Conservation (phyloP, 2,797 vertebrate genomes). For the Diglossa cyanea region DNA sequence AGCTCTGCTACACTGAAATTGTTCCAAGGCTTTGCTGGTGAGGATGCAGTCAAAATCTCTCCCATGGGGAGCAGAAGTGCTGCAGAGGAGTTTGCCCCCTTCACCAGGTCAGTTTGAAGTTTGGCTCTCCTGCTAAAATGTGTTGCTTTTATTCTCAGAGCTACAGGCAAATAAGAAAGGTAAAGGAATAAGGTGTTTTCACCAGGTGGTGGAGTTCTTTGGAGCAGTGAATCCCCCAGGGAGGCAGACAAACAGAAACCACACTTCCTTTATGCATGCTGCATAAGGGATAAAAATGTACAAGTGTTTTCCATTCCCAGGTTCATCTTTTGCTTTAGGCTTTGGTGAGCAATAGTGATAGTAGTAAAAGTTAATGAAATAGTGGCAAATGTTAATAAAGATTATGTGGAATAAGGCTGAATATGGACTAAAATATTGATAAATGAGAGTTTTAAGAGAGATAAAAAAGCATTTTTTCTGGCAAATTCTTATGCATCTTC, state of each 20-base stretch:
- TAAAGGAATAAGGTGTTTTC: background rate
- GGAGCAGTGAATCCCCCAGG: background rate
- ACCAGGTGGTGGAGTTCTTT: background rate
- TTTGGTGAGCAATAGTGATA: background rate
- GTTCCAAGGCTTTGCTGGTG: background rate
- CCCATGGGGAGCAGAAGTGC: background rate
- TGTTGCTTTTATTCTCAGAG: background rate
- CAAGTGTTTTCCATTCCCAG: background rate
- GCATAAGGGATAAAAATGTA: background rate
- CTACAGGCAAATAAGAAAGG: background rate
- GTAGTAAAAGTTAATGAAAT: background rate
- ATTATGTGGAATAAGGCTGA: background rate
- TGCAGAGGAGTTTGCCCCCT: background rate
- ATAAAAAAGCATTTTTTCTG: background rate
- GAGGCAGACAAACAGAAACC: background rate
- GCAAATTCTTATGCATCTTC: background rate
- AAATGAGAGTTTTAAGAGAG: background rate
- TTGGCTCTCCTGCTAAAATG: background rate
- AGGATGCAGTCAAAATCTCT: background rate
- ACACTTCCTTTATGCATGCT: background rate
- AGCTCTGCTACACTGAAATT: background rate
- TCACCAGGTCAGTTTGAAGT: background rate
- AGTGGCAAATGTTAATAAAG: background rate
- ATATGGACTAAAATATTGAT: background rate
- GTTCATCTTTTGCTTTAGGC: background rate